These are phyloP conservation scores for Ploceus nigricollis DNA, from an alignment of 2,113 vertebrate genomes.

Conservation along the genomic window DNA sequence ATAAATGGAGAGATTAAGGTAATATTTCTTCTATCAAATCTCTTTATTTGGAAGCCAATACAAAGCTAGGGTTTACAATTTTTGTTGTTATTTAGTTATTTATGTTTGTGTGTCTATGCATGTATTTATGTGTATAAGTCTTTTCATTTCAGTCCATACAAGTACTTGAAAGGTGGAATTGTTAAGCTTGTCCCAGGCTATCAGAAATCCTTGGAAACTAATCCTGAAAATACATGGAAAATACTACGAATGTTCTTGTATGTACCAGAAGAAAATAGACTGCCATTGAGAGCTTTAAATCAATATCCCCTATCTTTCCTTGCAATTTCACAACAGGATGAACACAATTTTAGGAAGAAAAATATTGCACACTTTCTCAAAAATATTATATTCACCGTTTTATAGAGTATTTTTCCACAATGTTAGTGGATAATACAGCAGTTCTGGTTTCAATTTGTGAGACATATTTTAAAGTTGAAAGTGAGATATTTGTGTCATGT, in stretches of 20 bases:
- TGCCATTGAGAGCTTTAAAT: neutral
- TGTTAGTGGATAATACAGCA: rapidly evolving
- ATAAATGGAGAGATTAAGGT: constrained; percentile 26
- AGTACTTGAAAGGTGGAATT: neutral
- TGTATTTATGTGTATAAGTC: neutral
- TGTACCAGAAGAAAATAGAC: neutral
- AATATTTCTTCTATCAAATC: neutral
- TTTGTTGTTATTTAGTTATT: neutral
- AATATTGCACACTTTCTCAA: neutral
- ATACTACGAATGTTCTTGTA: neutral
- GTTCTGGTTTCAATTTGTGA: neutral
- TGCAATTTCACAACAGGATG: neutral
- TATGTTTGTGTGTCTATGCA: neutral
- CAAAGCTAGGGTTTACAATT: neutral
- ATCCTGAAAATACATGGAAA: neutral
- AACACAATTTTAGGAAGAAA: neutral
- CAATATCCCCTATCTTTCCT: neutral
- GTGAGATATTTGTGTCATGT: neutral
- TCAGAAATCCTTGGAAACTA: neutral
- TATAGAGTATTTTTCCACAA: neutral
- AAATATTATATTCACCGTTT: neutral
- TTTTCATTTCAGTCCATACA: neutral
- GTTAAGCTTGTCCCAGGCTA: neutral
- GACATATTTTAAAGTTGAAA: neutral
- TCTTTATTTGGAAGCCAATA: neutral